Evolutionary conservation across 35 echinoderm and acorn worm species (phyloP).

Genomic region (Lytechinus variegatus): DNA sequence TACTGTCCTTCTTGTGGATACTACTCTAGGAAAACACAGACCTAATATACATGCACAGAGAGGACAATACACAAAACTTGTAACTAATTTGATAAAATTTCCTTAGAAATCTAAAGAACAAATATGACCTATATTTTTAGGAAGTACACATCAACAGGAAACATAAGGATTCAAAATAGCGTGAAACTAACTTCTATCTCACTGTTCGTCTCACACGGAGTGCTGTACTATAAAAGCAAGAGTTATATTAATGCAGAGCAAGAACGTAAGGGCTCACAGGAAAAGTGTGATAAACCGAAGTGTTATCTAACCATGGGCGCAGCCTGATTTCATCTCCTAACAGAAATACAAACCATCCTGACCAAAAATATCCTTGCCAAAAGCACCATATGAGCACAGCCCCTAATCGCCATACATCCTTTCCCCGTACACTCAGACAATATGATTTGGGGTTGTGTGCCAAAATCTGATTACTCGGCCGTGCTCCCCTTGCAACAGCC

Average conservation of each 20-base stretch:
- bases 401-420: constrained; percentile 2
- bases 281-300: background rate
- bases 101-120: background rate
- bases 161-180: background rate
- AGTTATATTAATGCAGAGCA: background rate
- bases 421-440: constrained; percentile 5
- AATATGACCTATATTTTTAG: background rate
- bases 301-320: constrained; percentile 22
- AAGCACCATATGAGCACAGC: background rate
- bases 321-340: constrained; percentile 33
- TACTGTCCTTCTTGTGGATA: background rate
- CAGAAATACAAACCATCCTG: constrained; percentile 33
- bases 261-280: background rate
- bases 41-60: background rate
- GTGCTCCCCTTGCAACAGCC: background rate
- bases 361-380: background rate
- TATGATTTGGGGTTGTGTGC: background rate
- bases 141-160: background rate
- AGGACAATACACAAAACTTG: background rate
- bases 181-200: background rate
- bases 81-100: background rate
- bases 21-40: background rate
- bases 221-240: background rate
- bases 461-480: constrained; percentile 24
- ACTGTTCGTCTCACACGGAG: background rate